Conservation (phyloP, 2,113 vertebrate species). For the Forbesichthys papilliferus region DNA sequence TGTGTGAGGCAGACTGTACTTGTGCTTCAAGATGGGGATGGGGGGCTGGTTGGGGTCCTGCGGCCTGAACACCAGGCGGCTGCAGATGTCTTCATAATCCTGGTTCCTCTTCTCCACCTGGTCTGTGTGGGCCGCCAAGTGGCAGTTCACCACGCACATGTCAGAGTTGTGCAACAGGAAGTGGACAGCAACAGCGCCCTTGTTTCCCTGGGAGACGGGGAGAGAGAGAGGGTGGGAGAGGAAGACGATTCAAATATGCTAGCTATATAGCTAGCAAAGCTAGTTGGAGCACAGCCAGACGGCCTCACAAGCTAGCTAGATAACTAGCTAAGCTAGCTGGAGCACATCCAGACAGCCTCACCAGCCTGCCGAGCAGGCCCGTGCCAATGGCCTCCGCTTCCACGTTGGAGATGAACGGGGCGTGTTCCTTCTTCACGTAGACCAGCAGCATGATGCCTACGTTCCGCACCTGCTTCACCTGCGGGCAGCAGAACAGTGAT, state of each 20-base stretch:
- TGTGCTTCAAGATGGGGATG: conserved; percentile 87
- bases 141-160: conserved; percentile 92
- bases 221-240: neutral
- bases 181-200: conserved; percentile 91
- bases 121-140: conserved; percentile 90
- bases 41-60: conserved; percentile 73
- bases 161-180: conserved; percentile 93
- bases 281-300: neutral
- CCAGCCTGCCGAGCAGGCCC: conserved; percentile 99
- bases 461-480: conserved; percentile 90
- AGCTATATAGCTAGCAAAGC: too few relatives aligned
- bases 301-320: conserved; percentile 71
- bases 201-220: conserved; percentile 85
- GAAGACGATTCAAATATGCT: neutral
- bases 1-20: conserved; percentile 72
- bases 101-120: conserved; percentile 94
- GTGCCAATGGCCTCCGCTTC: conserved; percentile 92
- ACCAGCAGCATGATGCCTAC: conserved; percentile 96
- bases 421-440: conserved; percentile 88
- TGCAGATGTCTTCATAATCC: conserved; percentile 94
- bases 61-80: conserved; percentile 86
- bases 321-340: neutral
- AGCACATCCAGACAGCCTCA: conserved; percentile 61
- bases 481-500: conserved; percentile 13
- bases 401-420: conserved; percentile 84